Percentiles rank a stretch among this genome's conserved stretches.
Conservation (phyloP, 2,888 invertebrate species). For the Drosophila pseudotakahashii region DNA sequence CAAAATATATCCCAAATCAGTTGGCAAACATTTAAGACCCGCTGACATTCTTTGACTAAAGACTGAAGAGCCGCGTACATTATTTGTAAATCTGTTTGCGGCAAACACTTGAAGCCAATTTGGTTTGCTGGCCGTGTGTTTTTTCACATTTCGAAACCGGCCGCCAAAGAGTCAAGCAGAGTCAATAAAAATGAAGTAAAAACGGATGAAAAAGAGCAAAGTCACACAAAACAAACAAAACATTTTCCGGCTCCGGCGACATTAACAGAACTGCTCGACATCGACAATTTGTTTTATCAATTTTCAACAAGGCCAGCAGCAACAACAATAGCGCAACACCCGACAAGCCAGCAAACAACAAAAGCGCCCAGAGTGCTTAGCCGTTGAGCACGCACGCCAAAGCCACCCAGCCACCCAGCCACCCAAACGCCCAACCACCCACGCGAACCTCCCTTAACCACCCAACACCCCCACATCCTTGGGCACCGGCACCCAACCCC, state of each 20-base stretch:
- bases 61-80: conserved; percentile 36
- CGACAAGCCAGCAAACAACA: conserved; percentile 58
- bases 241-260: conserved; percentile 82
- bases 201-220: conserved; percentile 50
- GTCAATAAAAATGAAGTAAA: conserved; percentile 60
- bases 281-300: conserved; percentile 82
- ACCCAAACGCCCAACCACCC: conserved; percentile 13
- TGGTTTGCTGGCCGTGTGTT: conserved; percentile 14
- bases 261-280: conserved; percentile 82
- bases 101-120: conserved; percentile 44
- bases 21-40: conserved; percentile 5
- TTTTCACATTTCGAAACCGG: conserved; percentile 8
- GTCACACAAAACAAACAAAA: conserved; percentile 79
- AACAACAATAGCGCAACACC: conserved; percentile 53
- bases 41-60: conserved; percentile 15
- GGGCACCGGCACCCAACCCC: conserved; percentile 16
- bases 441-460: conserved; percentile 19
- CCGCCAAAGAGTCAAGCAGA: conserved; percentile 45
- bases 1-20: not conserved
- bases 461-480: conserved; percentile 11
- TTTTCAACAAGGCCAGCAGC: conserved; percentile 76
- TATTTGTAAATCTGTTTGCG: conserved; percentile 49
- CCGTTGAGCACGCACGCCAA: conserved; percentile 70
- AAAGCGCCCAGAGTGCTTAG: conserved; percentile 78
- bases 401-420: conserved; percentile 20